A percentile compares a stretch with the other conserved stretches of the same genome.
These are phyloP conservation scores for Lepeophtheirus salmonis DNA, from an alignment of 1,140 invertebrate species.

Conservation along the genomic window DNA sequence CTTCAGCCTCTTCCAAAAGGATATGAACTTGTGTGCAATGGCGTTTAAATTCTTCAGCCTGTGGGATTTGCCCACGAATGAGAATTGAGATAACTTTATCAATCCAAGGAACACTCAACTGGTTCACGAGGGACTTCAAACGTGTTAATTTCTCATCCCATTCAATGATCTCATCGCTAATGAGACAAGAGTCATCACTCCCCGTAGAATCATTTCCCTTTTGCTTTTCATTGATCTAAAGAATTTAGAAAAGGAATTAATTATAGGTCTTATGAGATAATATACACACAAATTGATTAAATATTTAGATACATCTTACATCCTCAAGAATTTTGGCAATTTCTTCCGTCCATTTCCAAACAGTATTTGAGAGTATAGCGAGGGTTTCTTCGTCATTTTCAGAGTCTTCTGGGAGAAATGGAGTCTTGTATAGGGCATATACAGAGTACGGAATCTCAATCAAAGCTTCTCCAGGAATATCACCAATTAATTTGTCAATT, in stretches of 20 bases:
- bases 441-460: background rate
- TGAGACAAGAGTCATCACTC: no score
- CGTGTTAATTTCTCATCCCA: background rate
- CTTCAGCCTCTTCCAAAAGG: slow-evolving; percentile 39
- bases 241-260: no score
- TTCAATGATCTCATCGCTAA: background rate
- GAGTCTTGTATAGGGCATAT: background rate
- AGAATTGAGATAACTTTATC: background rate
- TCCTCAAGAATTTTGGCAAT: background rate
- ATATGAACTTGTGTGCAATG: background rate
- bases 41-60: background rate
- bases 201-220: no score
- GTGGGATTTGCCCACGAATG: background rate
- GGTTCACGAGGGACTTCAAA: background rate
- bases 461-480: background rate
- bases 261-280: no score
- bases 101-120: background rate
- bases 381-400: background rate
- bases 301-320: no score
- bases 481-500: background rate
- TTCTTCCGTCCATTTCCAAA: background rate
- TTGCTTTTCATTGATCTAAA: no score
- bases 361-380: background rate
- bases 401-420: background rate
- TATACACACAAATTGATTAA: no score